These are phyloP conservation scores for Megaceryle maxima DNA, from an alignment of 2,113 vertebrate species.

Conservation along the genomic window DNA sequence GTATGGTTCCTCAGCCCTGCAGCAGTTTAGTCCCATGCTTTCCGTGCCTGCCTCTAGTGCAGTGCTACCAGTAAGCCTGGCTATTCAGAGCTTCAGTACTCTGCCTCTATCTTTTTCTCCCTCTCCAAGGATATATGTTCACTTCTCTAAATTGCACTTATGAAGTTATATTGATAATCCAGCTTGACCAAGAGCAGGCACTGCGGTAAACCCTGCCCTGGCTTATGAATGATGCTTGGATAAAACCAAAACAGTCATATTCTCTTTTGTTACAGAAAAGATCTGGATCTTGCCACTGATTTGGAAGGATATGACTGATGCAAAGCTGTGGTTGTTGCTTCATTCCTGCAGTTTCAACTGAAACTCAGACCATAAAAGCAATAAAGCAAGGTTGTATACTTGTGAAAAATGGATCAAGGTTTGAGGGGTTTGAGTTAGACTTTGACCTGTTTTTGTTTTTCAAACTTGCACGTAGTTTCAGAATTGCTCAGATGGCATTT, in stretches of 20 bases:
- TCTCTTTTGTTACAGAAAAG: background rate
- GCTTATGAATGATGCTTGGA: background rate
- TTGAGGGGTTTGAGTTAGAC: slow-evolving; percentile 10
- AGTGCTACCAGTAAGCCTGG: background rate
- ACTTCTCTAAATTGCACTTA: background rate
- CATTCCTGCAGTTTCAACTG: background rate
- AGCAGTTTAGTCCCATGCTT: fast-evolving
- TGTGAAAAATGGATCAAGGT: background rate
- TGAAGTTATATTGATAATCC: background rate
- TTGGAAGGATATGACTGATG: fast-evolving
- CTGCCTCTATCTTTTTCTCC: background rate
- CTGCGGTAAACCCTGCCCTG: background rate
- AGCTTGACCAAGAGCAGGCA: background rate
- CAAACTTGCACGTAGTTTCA: background rate
- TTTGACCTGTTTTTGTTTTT: slow-evolving; percentile 48
- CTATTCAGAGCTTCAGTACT: background rate
- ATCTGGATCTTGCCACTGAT: background rate
- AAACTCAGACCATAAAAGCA: background rate
- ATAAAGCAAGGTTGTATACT: background rate
- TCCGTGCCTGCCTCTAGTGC: background rate
- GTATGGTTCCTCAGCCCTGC: background rate
- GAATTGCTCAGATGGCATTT: slow-evolving; percentile 33
- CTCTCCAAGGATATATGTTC: background rate
- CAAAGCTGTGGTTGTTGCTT: background rate
- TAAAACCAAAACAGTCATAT: background rate